Evolutionary conservation across 2,888 invertebrate species (phyloP), one percentile per base, ranked within the genome.

Genomic region (Catonia carolina): DNA sequence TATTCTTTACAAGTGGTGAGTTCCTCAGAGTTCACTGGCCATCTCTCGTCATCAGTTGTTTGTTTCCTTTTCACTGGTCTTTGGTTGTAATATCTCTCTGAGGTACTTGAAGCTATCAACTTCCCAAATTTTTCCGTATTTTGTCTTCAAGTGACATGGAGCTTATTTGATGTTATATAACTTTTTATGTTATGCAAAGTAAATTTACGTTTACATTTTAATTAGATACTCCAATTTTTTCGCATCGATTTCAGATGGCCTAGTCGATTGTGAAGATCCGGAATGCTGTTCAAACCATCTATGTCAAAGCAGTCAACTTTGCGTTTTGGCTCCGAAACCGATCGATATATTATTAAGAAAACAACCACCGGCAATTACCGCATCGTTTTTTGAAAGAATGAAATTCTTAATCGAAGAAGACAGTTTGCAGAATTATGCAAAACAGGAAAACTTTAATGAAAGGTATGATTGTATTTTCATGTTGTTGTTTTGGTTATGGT

Each of bases 401-500:
- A 92, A 93, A 71, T 99, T 99, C 78, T 81, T 99, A 63, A 95
- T 99, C 65, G 97, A 98, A 74, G 95, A 96, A 73, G 94, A 95
- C 71, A 96, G 96, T 72, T 83, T 99, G 53, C 99, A 99, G 75
- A 95, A 91, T 74, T 98, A 97, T 75, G 95, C 98, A 8, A 88
- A 92, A 66, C 85, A 89, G 71, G 91, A 92, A 71, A 92, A 91
- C 31, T 98, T 98, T 77, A 96, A 97, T 75, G 95, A 95, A 78
- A 96, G 94, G 97, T 97, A 82, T 50, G 35, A 36, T 35, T 18
- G 35, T 14, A 37, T 20, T 36, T 42, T 35, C 41, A 51, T 15
- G 41, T 20, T 41, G 7, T n/a, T 41, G 41, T 41, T 2, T 41
- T 7, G n/a, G 17, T 5, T 41, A 17, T 41, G 20, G 15, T 17